phyloP scores from a whole-genome alignment of 1,140 invertebrate genomes.

The Doryteuthis pealeii region DNA sequence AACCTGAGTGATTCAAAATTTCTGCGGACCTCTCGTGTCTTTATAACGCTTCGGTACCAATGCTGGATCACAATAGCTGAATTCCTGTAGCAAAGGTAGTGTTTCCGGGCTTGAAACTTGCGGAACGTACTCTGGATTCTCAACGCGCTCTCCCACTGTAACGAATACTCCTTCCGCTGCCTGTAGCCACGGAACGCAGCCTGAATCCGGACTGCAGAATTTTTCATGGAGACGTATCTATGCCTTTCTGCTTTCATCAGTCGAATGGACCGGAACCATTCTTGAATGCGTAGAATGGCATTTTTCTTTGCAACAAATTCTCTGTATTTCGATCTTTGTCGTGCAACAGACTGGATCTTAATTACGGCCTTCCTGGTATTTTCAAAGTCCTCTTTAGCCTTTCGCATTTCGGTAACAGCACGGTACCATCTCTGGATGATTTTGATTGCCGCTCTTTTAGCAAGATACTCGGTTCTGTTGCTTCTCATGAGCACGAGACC shows the following conservation, averaged over 20 bases:
- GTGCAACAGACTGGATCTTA: background rate
- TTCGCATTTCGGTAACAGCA: background rate
- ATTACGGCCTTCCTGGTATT: background rate
- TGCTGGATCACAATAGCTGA: conserved; percentile 25
- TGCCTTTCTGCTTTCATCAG: background rate
- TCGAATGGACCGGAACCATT: conserved; percentile 15
- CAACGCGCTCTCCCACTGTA: too few species aligned
- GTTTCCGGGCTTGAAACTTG: background rate
- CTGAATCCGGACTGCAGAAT: conserved; percentile 13
- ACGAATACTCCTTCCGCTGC: background rate
- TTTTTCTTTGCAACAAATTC: background rate
- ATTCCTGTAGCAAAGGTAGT: background rate
- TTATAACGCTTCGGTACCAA: conserved; percentile 8
- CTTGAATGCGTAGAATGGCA: conserved; percentile 23
- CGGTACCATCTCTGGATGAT: background rate
- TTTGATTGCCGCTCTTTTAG: background rate
- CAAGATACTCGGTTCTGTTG: background rate
- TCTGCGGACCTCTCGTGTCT: too few species aligned
- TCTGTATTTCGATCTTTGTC: background rate
- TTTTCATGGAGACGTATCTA: too few species aligned
- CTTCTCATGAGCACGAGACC: conserved; percentile 15
- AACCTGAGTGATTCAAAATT: too few species aligned
- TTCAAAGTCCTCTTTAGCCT: background rate
- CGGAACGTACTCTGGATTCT: background rate
- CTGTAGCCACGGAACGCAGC: background rate